Base-by-base conservation (phyloP, 2,797 vertebrate species). In the Mormyrops attenuatus region DNA sequence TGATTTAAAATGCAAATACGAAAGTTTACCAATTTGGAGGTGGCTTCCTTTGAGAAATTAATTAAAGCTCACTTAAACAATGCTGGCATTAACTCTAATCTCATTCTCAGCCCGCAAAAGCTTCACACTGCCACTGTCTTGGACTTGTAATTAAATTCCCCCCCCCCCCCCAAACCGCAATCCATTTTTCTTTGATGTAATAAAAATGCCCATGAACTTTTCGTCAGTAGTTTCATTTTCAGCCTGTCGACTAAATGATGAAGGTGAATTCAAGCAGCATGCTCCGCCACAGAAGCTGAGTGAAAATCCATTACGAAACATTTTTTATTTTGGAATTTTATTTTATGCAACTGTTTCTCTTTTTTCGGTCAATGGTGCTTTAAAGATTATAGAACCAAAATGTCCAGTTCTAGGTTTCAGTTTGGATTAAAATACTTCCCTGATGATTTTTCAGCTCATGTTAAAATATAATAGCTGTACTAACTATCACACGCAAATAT, bases 131-230 rank as follows among this genome's bases (percentile, higher is more conserved):
- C 94, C 95, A 94, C 94, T 94, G 94, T 93, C 95, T 95, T 93
- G 94, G 94, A 95, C 94, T 95, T 92, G 93, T 96, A 96, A 97
- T 97, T 96, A 97, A 97, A 96, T 96, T 96, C 94, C 94, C 94
- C 91, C 94, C 91, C 92, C 90, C 90, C 89, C 34, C 88, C 89
- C 90, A 22, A 60, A 53, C 7, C 88, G 87, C 22, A 34, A 90
- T 73, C 95, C 93, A 94, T 95, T 96, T 94, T 94, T 94, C 93
- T 95, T 94, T 94, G 92, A 92, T 92, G 92, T 86, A 92, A 93
- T 92, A 95, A 94, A 92, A 91, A 94, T 92, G 91, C 93, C 94
- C 92, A 93, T 92, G 92, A 92, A 93, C 91, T 92, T 93, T 92
- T 91, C 91, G 93, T 93, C 94, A 94, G 92, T 92, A 88, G 44